These are phyloP conservation scores for Sturnira hondurensis DNA, from an alignment of 2,113 vertebrate genomes.

Conservation along the genomic window DNA sequence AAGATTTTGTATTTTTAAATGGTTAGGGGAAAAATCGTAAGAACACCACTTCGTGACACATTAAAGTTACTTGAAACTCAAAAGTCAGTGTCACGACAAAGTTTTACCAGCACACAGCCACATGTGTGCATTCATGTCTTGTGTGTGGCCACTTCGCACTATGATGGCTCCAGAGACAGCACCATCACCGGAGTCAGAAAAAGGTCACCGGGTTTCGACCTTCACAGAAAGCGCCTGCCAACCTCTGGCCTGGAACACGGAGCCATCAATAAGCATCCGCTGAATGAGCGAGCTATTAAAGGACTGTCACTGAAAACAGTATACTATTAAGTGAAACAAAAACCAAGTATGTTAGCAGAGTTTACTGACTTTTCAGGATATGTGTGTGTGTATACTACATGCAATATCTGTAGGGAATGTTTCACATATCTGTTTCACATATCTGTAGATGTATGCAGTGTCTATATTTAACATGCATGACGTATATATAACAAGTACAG, in stretches of 20 bases:
- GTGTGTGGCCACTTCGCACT: accelerated
- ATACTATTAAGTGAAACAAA: not conserved
- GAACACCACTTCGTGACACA: not conserved
- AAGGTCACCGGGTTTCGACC: accelerated
- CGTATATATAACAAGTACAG: not conserved
- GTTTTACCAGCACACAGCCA: not conserved
- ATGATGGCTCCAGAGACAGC: accelerated
- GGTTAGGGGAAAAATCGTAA: not conserved
- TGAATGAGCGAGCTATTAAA: not conserved
- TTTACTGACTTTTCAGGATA: not conserved
- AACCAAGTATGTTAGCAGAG: not conserved
- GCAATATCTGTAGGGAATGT: too few species aligned
- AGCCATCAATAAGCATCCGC: not conserved
- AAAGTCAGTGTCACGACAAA: not conserved
- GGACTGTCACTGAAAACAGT: not conserved
- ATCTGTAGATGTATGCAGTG: accelerated
- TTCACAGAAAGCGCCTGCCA: not conserved
- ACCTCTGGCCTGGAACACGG: not conserved
- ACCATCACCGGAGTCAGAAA: accelerated
- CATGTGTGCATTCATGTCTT: accelerated
- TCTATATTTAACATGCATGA: not conserved
- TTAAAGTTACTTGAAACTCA: not conserved
- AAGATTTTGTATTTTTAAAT: not conserved
- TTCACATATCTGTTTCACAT: not conserved
- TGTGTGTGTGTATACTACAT: not conserved